These are phyloP conservation scores for Bovichtus diacanthus DNA, from an alignment of 2,797 vertebrate genomes.

Conservation along the genomic window DNA sequence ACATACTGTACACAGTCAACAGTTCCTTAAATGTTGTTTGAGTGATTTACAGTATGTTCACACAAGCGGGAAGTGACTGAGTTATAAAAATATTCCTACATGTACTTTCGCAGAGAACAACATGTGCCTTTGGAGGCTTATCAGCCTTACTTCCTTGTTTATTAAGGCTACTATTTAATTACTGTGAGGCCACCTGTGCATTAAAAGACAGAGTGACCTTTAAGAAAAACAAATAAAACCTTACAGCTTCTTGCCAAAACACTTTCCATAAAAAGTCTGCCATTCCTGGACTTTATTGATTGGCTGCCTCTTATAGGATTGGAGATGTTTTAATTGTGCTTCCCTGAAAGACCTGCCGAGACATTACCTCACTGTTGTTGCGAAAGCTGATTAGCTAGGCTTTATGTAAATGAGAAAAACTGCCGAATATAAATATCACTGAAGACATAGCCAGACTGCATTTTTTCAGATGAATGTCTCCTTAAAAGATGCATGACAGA, in stretches of 20 bases:
- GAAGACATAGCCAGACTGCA: conserved; percentile 40
- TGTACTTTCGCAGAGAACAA: not conserved
- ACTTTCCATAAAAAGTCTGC: conserved; percentile 66
- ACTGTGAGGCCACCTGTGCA: conserved; percentile 1
- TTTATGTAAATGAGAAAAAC: conserved; percentile 81
- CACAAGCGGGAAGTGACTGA: conserved; percentile 11
- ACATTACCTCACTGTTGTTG: conserved; percentile 83
- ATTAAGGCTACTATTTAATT: conserved; percentile 11
- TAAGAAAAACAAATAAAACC: conserved; percentile 33
- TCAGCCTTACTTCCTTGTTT: conserved; percentile 20
- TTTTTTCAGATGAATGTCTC: conserved; percentile 58
- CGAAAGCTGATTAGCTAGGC: conserved; percentile 79
- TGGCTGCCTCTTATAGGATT: conserved; percentile 73
- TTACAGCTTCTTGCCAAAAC: conserved; percentile 56
- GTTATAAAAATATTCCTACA: conserved; percentile 7
- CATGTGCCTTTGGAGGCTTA: not conserved
- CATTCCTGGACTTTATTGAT: conserved; percentile 75
- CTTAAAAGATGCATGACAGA: conserved; percentile 53
- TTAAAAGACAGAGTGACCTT: conserved; percentile 25
- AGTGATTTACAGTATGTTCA: conserved; percentile 21
- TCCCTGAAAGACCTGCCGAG: conserved; percentile 73
- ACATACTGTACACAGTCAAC: conserved; percentile 22
- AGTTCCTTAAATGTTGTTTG: conserved; percentile 20
- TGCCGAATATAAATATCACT: conserved; percentile 69
- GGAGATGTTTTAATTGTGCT: conserved; percentile 74